These are phyloP conservation scores for Catocala nupta DNA, from an alignment of 2,888 invertebrate species.

Conservation along the genomic window DNA sequence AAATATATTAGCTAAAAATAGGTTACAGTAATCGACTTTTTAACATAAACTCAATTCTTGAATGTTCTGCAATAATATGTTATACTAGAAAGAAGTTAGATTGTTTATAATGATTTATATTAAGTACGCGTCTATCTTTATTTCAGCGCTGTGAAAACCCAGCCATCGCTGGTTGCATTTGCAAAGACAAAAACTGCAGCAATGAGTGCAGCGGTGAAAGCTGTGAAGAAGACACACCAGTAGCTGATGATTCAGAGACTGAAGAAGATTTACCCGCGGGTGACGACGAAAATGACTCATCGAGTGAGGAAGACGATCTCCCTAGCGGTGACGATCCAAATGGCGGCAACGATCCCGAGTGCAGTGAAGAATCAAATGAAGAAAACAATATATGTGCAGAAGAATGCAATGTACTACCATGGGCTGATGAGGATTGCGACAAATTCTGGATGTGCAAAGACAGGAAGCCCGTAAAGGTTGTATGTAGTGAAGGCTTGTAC, in stretches of 20 bases:
- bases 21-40: too few species aligned
- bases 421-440: constrained; percentile 75
- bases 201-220: background rate
- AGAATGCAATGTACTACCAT: constrained; percentile 69
- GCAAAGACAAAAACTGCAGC: background rate
- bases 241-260: background rate
- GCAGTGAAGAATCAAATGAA: background rate
- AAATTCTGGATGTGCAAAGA: constrained; percentile 75
- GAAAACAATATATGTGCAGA: constrained; percentile 49
- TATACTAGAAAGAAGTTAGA: too few species aligned
- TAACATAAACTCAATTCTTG: too few species aligned
- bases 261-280: too few species aligned
- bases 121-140: background rate
- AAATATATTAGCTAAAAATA: background rate
- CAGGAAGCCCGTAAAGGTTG: constrained; percentile 48
- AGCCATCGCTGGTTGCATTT: background rate
- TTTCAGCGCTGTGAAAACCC: background rate
- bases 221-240: background rate
- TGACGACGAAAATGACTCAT: too few species aligned
- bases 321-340: background rate
- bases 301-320: too few species aligned
- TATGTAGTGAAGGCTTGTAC: constrained; percentile 73
- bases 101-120: background rate
- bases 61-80: too few species aligned
- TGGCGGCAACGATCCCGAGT: background rate